phyloP scores from a whole-genome alignment of 2,888 invertebrate genomes.

The Lasiommata megera region DNA sequence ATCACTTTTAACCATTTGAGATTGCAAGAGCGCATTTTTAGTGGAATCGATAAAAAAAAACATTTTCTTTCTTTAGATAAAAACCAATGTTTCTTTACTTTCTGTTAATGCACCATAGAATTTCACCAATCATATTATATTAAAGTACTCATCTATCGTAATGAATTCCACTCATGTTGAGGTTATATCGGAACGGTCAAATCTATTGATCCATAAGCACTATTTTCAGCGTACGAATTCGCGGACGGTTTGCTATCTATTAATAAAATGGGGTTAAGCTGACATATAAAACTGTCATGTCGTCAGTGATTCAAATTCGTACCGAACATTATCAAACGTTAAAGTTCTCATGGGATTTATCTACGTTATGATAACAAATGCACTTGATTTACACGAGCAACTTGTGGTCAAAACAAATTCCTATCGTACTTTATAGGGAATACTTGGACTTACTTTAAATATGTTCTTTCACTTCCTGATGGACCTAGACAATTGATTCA shows the following conservation, averaged over 20 bases:
- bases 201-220: constrained; percentile 11
- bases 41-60: too few species aligned
- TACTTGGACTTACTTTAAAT: too few species aligned
- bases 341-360: background rate
- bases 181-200: constrained; percentile 5
- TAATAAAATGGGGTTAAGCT: constrained; percentile 11
- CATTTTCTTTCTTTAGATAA: too few species aligned
- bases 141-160: background rate
- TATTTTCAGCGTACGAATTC: constrained; percentile 9
- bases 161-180: background rate
- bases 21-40: too few species aligned
- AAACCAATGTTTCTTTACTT: too few species aligned
- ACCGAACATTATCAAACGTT: background rate
- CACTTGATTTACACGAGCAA: background rate
- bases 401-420: background rate
- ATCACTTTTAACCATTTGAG: too few species aligned
- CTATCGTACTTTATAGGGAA: background rate
- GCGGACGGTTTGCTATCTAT: constrained; percentile 10
- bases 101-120: too few species aligned
- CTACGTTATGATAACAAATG: background rate
- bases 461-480: too few species aligned
- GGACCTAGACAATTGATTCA: too few species aligned
- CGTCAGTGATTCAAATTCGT: background rate
- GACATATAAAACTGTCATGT: constrained; percentile 10
- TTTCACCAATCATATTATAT: too few species aligned